Evolutionary conservation across 1,140 invertebrate species (phyloP).

Genomic region (Gryllus bimaculatus): DNA sequence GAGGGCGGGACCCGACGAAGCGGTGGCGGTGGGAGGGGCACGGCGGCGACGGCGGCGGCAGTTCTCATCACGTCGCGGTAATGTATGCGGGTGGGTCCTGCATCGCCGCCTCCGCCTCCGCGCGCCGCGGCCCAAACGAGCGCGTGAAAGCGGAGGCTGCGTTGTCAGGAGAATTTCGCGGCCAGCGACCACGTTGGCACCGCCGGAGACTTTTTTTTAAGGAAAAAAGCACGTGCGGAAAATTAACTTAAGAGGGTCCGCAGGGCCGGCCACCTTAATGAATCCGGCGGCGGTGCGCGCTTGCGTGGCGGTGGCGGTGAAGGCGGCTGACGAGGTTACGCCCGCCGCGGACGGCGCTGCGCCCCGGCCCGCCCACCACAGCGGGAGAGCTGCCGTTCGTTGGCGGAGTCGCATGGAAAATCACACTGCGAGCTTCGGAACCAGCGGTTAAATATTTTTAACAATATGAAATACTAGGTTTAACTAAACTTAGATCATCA

Average conservation of each 20-base stretch:
- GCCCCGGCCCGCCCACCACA: too few species aligned
- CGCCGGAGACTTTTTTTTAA: not conserved
- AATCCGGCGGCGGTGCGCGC: not conserved
- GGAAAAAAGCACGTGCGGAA: not conserved
- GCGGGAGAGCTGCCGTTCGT: too few species aligned
- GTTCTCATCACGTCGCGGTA: not conserved
- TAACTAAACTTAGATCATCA: too few species aligned
- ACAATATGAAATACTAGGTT: too few species aligned
- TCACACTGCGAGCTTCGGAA: too few species aligned
- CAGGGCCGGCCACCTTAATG: not conserved
- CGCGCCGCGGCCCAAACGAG: not conserved
- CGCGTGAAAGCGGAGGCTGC: not conserved
- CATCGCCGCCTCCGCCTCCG: not conserved
- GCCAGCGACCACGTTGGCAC: not conserved
- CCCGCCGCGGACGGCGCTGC: not conserved
- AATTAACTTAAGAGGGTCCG: slow-evolving; percentile 4
- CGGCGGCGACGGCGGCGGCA: too few species aligned
- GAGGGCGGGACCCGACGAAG: not conserved
- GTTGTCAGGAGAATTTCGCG: not conserved
- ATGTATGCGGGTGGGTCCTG: not conserved
- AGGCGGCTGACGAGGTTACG: not conserved
- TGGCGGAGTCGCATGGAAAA: too few species aligned
- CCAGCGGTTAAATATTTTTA: too few species aligned
- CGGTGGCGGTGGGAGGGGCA: not conserved
- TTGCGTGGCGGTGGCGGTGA: not conserved